Evolutionary conservation across 92 coral and sea anemone species (phyloP), one percentile per base, ranked within the genome.

Genomic region (Zoanthus gigantus): DNA sequence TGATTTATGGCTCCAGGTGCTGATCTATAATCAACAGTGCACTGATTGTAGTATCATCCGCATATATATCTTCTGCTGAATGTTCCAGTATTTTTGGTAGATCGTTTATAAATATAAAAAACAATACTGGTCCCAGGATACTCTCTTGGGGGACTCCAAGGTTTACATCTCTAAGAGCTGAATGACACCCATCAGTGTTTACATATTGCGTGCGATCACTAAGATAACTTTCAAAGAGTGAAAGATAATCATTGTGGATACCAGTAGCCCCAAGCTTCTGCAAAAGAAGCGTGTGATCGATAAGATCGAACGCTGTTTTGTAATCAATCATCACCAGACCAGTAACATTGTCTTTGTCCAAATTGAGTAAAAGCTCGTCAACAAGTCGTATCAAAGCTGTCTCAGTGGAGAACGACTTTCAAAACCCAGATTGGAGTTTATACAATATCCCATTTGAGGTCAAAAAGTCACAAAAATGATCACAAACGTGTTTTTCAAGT

Each of bases 381-480:
- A 72, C 11, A 13, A 72, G 77, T 34, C 53, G 53, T 31, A 37
- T 11, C 56, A 72, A 34, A 16, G 56, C 77, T 8, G 77, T 72
- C 28, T 72, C 77, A 14, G 77, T 72, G 14, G 53, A 72, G 28
- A 72, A 42, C 15, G 77, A 72, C 52, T 72, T 72, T 37, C 77
- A 37, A 34, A 72, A 72, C 15, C 50, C 56, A 32, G 52, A 72
- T 18, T 72, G 77, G 52, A 72, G 52, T 7, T 34, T 32, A 72
- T 72, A 46, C 7, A 72, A 18, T 17, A 72, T 14, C 5, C 42
- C 23, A 18, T 71, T 72, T 14, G 32, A 16, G 3, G 13, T 45
- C 6, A 72, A 47, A 47, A 28, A 34, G 23, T 45, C 23, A 37
- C 5, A 37, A 6, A 72, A 18, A 47, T 72, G 77, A 11, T 72